Conservation (phyloP, 2,113 vertebrate species). For the Clarias magur region DNA sequence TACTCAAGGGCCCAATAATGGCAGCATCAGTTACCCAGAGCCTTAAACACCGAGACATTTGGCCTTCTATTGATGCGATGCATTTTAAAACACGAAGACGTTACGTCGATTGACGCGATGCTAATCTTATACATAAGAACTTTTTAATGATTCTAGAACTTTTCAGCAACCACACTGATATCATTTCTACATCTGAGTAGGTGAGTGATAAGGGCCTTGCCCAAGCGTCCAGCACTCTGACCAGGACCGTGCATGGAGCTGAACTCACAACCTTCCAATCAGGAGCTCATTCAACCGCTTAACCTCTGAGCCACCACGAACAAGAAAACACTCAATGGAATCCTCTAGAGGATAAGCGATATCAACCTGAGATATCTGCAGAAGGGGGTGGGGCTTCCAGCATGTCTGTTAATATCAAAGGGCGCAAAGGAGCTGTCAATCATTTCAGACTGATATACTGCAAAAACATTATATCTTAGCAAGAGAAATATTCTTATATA, state of each 20-base stretch:
- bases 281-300: neutral
- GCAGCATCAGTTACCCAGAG: too few species aligned
- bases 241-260: too few species aligned
- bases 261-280: neutral
- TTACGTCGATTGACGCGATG: neutral
- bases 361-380: neutral
- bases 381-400: neutral
- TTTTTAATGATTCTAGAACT: neutral
- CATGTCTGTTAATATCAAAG: neutral
- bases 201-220: neutral
- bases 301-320: neutral
- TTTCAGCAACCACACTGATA: neutral
- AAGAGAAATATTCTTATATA: too few species aligned
- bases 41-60: too few species aligned
- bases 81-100: neutral
- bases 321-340: neutral
- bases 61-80: too few species aligned
- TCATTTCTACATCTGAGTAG: neutral
- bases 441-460: neutral
- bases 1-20: too few species aligned
- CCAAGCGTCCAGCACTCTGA: neutral
- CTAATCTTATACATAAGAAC: neutral
- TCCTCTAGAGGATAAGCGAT: neutral
- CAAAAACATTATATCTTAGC: too few species aligned
- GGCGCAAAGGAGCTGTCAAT: neutral